Conservation (phyloP, 2,113 vertebrate species). For the Lycaon pictus region DNA sequence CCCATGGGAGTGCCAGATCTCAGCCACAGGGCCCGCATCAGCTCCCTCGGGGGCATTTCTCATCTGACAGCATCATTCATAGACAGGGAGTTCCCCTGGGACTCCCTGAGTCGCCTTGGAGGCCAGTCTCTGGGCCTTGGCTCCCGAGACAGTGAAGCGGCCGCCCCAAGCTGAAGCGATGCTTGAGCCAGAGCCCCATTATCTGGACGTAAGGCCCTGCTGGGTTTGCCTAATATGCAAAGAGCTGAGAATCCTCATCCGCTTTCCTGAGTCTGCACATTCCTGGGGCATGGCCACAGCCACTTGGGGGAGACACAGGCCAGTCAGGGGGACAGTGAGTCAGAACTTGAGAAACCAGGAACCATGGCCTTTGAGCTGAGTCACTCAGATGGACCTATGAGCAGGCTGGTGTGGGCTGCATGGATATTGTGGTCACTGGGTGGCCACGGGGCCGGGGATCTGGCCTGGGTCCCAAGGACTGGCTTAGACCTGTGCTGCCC, state of each 20-base stretch:
- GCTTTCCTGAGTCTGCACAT: neutral
- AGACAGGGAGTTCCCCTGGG: neutral
- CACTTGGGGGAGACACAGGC: neutral
- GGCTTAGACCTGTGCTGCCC: neutral
- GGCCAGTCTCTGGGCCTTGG: neutral
- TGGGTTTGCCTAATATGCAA: neutral
- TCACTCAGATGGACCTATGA: fast-evolving
- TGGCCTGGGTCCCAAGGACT: neutral
- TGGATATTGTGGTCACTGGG: neutral
- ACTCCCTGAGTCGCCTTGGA: too few relatives aligned
- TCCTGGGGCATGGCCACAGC: neutral
- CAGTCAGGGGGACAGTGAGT: too few relatives aligned
- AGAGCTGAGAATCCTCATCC: neutral
- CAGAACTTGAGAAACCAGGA: neutral
- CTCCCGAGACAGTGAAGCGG: neutral
- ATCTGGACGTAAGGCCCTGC: neutral
- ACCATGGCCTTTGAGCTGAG: neutral
- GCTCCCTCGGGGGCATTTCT: neutral
- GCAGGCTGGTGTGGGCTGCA: neutral
- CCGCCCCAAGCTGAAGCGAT: too few relatives aligned
- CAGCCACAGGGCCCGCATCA: neutral
- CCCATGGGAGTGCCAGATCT: fast-evolving
- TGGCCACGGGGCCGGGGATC: neutral
- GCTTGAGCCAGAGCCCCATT: neutral
- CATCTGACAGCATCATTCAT: neutral